A percentile compares a stretch with the other conserved stretches of the same genome.
Evolutionary conservation across 2,888 invertebrate genomes (phyloP).

Genomic region (Entomobrya multifasciata): DNA sequence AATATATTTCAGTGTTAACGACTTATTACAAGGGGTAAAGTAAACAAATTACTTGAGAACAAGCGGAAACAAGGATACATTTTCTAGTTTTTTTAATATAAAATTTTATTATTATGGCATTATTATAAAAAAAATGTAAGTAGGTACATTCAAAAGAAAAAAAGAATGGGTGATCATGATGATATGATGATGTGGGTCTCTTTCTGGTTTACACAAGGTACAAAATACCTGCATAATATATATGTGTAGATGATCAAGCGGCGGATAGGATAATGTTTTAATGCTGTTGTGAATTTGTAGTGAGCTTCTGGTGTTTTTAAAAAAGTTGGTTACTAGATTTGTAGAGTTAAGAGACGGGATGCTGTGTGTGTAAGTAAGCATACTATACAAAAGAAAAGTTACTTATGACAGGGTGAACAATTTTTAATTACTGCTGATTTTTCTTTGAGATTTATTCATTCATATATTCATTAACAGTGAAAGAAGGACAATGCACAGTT

Average conservation of each 20-base stretch:
- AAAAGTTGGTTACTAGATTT: not conserved
- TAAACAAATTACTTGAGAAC: slow-evolving; percentile 62
- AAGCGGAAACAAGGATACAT: slow-evolving; percentile 48
- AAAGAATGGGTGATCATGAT: no score
- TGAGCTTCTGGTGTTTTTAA: slow-evolving; percentile 15
- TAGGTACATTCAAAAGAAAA: no score
- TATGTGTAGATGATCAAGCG: not conserved
- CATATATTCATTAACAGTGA: not conserved
- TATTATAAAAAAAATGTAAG: slow-evolving; percentile 3
- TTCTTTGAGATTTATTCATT: not conserved
- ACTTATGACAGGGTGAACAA: not conserved
- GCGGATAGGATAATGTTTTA: no score
- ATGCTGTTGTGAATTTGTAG: slow-evolving; percentile 29
- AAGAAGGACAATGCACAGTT: slow-evolving; percentile 27
- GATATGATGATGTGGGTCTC: slow-evolving; percentile 1
- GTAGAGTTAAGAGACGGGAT: not conserved
- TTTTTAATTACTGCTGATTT: slow-evolving; percentile 24
- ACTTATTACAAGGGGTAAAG: slow-evolving; percentile 30
- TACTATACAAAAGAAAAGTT: no score
- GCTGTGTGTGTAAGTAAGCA: not conserved
- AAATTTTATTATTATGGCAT: not conserved
- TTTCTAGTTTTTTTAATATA: slow-evolving; percentile 21
- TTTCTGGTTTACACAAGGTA: slow-evolving; percentile 5
- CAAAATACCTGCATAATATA: slow-evolving; percentile 5
- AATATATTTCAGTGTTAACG: slow-evolving; percentile 48